Conservation (phyloP, 2,888 invertebrate species). For the Acanthosepion esculentum region DNA sequence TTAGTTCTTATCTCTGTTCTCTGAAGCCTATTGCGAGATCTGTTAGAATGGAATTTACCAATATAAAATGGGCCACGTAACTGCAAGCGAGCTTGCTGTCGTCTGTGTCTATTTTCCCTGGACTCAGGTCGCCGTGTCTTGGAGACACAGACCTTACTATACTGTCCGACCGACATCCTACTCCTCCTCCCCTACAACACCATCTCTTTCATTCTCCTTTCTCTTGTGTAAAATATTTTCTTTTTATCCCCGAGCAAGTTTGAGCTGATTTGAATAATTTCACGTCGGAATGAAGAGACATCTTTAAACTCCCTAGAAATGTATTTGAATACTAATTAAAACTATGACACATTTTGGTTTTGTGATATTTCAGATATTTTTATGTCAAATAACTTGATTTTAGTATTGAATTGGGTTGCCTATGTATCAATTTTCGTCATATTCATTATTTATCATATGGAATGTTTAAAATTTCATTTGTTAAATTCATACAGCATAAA, state of each 20-base stretch:
- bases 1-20: not conserved
- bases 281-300: not conserved
- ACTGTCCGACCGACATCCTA: not conserved
- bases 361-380: not conserved
- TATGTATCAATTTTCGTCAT: no score
- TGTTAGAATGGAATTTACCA: not conserved
- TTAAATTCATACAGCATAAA: not conserved
- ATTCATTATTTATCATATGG: not conserved
- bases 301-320: not conserved
- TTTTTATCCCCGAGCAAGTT: not conserved
- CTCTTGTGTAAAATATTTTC: not conserved
- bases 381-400: not conserved
- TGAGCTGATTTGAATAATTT: conserved; percentile 4
- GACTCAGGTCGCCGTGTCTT: conserved; percentile 23
- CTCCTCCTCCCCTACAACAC: not conserved
- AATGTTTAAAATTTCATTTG: not conserved
- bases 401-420: no score
- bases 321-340: not conserved
- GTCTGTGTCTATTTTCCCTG: not conserved
- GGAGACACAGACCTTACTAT: conserved; percentile 16
- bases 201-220: not conserved
- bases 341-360: not conserved
- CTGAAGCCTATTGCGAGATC: not conserved
- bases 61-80: not conserved
- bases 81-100: not conserved